Base-by-base conservation (phyloP, 2,888 invertebrate species). In the Itoplectis maculator region DNA sequence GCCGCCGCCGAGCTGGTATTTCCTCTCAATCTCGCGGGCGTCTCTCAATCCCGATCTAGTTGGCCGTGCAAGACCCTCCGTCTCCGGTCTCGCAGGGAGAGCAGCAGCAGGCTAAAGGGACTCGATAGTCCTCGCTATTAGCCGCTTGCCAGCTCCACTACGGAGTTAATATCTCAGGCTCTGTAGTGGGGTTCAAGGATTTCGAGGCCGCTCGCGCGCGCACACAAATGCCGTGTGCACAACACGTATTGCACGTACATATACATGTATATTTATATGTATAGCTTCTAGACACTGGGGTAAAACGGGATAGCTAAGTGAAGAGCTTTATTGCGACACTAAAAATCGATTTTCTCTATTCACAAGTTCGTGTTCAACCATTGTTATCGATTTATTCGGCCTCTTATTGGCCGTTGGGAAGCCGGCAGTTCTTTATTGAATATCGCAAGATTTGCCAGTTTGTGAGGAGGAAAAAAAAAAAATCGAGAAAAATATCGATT, bases 161-260 rank as follows among this genome's bases (percentile, higher is more conserved):
- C 66, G 72, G 75, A 81, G 76, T 81, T 84, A 84, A 85, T 84
- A 84, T 84, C 81, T 82, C 82, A 82, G 82, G 59, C 73, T 65
- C 70, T 49, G 68, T 74, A 49, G 74, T 59, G 66, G 82, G 65
- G 70, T 75, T 75, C 70, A 68, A 82, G 82, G 79, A 79, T 84
- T 79, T 79, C 79, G 20, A 45, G 81, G 80, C 82, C 74, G 85
- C 78, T 81, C 80, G 72, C 83, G 68, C 74, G 66, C 75, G 77
- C 56, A 69, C 68, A 70, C 75, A 82, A 29, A 76, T 5, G 51
- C 59, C 29, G 6, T 40, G 40, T 9, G 61, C 13, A 65, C 35
- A 65, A 47, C 20, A 66, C 5, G 47, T 29, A 29, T 3, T 13
- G 6, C 56, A 8, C 11, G 35, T 11, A 47, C 45, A 61, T 2